A percentile compares a stretch with the other conserved stretches of the same genome.
Conservation (phyloP, 64 coral and sea anemone species). For the Stichodactyla mertensii region DNA sequence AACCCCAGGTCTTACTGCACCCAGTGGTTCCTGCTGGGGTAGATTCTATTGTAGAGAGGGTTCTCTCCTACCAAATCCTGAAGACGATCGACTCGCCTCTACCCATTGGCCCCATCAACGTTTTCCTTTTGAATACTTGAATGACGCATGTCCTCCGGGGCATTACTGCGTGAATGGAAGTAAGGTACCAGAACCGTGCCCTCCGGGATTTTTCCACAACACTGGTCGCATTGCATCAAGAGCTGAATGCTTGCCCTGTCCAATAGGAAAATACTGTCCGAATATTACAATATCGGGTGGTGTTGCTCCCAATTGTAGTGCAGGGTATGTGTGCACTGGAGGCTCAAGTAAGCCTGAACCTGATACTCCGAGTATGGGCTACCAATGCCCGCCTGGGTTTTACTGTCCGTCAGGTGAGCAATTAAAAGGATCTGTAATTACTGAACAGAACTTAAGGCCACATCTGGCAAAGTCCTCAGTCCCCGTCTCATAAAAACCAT, state of each 20-base stretch:
- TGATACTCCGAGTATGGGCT: conserved; percentile 73
- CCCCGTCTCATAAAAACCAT: no score
- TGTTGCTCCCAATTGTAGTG: conserved; percentile 49
- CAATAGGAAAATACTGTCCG: conserved; percentile 80
- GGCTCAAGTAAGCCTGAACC: conserved; percentile 72
- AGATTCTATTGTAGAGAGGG: conserved; percentile 68
- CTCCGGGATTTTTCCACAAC: conserved; percentile 71
- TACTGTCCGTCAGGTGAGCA: conserved; percentile 57
- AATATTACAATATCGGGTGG: conserved; percentile 50
- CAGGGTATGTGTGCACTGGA: conserved; percentile 80
- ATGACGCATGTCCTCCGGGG: conserved; percentile 87
- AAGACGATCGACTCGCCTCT: conserved; percentile 43
- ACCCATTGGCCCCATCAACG: conserved; percentile 18
- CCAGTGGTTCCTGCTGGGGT: conserved; percentile 57
- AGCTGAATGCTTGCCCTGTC: conserved; percentile 67
- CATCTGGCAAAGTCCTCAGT: no score
- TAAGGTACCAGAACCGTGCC: conserved; percentile 56
- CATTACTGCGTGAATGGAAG: conserved; percentile 72
- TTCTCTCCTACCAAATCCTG: conserved; percentile 53
- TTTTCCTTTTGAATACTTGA: conserved; percentile 61
- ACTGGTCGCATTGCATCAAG: conserved; percentile 63
- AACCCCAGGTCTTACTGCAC: conserved; percentile 45
- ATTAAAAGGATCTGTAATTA: no score
- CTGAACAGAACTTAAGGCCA: no score
- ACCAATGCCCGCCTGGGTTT: conserved; percentile 74